Evolutionary conservation across 2,797 vertebrate genomes (phyloP), one percentile per base, ranked within the genome.

Genomic region (Philypnodon macrostomus): DNA sequence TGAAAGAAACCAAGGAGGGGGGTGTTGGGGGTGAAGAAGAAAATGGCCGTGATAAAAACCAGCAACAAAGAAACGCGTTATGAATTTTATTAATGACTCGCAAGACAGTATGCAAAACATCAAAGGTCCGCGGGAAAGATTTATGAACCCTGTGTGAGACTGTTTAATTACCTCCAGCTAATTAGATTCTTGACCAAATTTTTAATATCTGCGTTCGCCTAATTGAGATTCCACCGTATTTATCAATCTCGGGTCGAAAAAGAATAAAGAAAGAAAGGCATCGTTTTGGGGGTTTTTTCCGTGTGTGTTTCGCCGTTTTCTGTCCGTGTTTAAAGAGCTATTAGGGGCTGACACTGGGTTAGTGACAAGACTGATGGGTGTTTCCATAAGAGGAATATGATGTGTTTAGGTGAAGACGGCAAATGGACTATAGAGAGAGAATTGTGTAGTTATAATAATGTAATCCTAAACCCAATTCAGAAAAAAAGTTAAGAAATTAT

Each of bases 141-240:
- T 98, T 98, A 98, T 97, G 96, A n/a, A 97, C 95, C 96, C 93
- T 88, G 89, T 91, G 94, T 93, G 93, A 94, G 93, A 96, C 95
- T 96, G 93, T 98, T 98, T 98, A 98, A 98, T 98, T 98, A 98
- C 95, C 93, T 93, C 91, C 88, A 94, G 94, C 95, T 98, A 98
- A 98, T 98, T 98, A 97, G 94, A 98, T 98, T 97, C 94, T 97
- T 98, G 95, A 98, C 96, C 95, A 98, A 94, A 96, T 97, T 98
- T 97, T 98, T 97, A 95, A 98, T 98, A 97, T 97, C 95, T 95
- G 93, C 92, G 88, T 95, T 94, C 91, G 91, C 91, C 89, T 96
- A 95, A 95, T 96, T 97, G 94, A 97, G 94, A 95, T 95, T 96
- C 95, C 91, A 92, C 91, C 91, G 85, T 95, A 95, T 97, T 98